Conservation (phyloP, 2,113 vertebrate genomes). For the Actinemys pallida region DNA sequence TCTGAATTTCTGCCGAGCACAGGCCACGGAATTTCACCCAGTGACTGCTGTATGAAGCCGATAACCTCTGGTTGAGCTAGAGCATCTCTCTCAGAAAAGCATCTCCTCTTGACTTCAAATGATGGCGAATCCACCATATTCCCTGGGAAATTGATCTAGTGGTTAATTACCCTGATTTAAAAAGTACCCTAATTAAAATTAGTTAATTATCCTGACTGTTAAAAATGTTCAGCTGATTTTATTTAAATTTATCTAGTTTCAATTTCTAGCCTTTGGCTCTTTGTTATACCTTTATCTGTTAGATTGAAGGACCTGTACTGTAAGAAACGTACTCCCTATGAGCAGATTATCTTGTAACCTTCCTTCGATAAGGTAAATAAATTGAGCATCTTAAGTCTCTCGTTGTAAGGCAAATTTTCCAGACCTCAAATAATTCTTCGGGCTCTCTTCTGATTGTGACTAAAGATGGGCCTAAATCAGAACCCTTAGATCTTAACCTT, state of each 20-base stretch:
- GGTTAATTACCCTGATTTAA: background rate
- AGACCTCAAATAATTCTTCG: background rate
- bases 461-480: background rate
- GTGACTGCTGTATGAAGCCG: background rate
- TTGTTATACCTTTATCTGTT: background rate
- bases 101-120: background rate
- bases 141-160: background rate
- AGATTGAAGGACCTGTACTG: no score
- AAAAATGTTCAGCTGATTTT: background rate
- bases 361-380: background rate
- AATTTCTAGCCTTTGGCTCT: background rate
- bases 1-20: background rate
- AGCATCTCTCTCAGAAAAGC: background rate
- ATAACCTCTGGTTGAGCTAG: background rate
- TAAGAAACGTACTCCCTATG: no score
- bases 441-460: background rate
- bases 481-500: background rate
- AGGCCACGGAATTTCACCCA: background rate
- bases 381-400: background rate
- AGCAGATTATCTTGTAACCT: background rate
- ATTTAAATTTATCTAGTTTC: background rate
- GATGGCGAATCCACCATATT: background rate
- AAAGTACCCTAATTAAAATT: no score
- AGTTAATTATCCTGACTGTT: background rate
- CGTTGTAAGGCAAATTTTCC: background rate